A percentile compares a stretch with the other conserved stretches of the same genome.
These are phyloP conservation scores for Hesperia comma DNA, from an alignment of 2,888 invertebrate genomes.

Conservation along the genomic window DNA sequence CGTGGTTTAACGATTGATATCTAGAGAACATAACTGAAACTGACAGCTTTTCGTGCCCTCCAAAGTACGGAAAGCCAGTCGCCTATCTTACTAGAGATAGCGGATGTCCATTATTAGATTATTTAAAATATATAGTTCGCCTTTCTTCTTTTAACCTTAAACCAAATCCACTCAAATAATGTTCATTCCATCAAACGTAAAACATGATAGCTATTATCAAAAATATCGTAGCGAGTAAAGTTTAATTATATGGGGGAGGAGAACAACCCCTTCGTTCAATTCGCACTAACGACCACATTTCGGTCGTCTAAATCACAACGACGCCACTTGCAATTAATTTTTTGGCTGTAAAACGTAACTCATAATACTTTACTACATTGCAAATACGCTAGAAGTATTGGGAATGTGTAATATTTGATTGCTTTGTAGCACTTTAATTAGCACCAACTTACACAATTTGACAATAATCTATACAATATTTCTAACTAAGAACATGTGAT, in stretches of 20 bases:
- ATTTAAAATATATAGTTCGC: no score
- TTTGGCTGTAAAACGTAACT: slow-evolving; percentile 53
- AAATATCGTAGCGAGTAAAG: slow-evolving; percentile 58
- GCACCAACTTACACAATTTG: no score
- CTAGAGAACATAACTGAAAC: no score
- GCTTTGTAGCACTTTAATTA: no score
- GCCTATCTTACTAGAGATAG: no score
- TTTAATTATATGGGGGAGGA: slow-evolving; percentile 73
- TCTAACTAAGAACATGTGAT: no score
- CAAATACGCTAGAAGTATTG: slow-evolving; percentile 3
- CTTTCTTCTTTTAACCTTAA: neutral
- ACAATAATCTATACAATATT: no score
- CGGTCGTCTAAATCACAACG: slow-evolving; percentile 71
- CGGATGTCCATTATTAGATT: no score
- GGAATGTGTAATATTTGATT: neutral
- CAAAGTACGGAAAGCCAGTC: no score
- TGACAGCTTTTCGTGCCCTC: no score
- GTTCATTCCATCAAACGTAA: slow-evolving; percentile 39
- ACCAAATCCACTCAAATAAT: slow-evolving; percentile 14
- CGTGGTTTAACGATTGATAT: no score
- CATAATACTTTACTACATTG: slow-evolving; percentile 7
- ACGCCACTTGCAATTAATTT: slow-evolving; percentile 79
- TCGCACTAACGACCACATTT: slow-evolving; percentile 78
- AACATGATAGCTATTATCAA: slow-evolving; percentile 51
- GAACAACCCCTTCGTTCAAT: slow-evolving; percentile 72